Base-by-base conservation (phyloP, 2,797 vertebrate genomes). In the Pitangus sulphuratus region DNA sequence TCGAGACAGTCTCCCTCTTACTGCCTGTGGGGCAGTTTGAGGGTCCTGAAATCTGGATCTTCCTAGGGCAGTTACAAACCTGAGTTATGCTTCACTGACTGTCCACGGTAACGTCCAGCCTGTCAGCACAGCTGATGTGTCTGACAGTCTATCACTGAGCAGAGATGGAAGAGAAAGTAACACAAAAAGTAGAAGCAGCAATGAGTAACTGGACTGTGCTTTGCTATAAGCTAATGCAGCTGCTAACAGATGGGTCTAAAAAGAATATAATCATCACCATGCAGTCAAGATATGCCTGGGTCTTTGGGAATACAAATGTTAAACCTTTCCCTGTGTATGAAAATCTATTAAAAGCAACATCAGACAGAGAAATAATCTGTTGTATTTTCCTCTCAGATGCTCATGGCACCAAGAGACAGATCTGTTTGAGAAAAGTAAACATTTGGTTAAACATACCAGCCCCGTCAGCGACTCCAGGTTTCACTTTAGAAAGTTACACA, bases 401-500 rank as follows among this genome's bases (percentile, higher is more conserved):
- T 78, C 58, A 56, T 4, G 61, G 92, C 85, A 95, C 60, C 56
- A 66, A 51, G 56, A 79, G 70, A 35, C 58, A 65, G 31, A 81
- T 40, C 75, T 83, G 77, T 87, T 68, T 86, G 76, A 86, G 62
- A 75, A 89, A 95, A 96, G 89, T 56, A 90, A 97, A 75, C 86
- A 90, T 94, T 90, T 96, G 87, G 85, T 93, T 95, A 78, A 96
- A 93, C 45, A 69, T 64, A 66, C 14, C 83, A 94, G 70, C 60
- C 85, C 56, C 90, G 62, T 44, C 62, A 96, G 51, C 15, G 76
- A 87, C 71, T 95, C 37, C 93, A 96, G 91, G 85, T 68, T 90
- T 44, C 70, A 42, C 64, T 40, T 90, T 68, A 87, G 56, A 70
- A 72, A 90, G 68, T 72, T 83, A 87, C 58, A 58, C 51, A 53